phyloP scores from a whole-genome alignment of 2,888 invertebrate genomes.

The Leptinotarsa tumamoca region DNA sequence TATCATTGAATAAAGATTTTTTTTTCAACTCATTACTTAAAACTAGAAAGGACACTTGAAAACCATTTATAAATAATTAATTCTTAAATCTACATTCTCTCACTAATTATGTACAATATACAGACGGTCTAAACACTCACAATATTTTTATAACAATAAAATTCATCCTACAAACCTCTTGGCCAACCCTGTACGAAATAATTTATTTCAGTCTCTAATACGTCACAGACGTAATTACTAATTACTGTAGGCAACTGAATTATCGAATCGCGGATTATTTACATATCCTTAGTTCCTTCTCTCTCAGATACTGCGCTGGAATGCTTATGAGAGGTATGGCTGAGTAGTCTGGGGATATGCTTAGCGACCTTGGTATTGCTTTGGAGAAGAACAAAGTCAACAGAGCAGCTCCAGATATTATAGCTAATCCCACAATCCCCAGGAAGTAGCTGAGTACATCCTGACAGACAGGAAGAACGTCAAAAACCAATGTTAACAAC shows the following conservation, averaged over 20 bases:
- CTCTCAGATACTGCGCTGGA: constrained; percentile 55
- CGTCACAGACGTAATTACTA: constrained; percentile 47
- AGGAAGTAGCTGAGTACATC: constrained; percentile 55
- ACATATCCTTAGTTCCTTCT: constrained; percentile 48
- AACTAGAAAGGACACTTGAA: constrained; percentile 26
- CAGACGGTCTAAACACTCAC: background rate
- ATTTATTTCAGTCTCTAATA: constrained; percentile 56
- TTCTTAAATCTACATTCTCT: constrained; percentile 34
- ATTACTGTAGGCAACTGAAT: constrained; percentile 3
- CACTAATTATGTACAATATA: constrained; percentile 42
- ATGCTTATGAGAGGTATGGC: constrained; percentile 61
- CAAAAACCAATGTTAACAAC: constrained; percentile 51
- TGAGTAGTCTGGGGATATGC: constrained; percentile 57
- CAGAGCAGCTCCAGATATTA: constrained; percentile 58
- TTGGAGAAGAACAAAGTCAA: constrained; percentile 50
- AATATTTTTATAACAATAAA: background rate
- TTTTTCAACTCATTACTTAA: background rate
- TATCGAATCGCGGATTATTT: constrained; percentile 39
- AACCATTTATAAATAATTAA: constrained; percentile 42
- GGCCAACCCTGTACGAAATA: constrained; percentile 38
- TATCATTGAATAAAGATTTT: background rate
- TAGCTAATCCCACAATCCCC: constrained; percentile 57
- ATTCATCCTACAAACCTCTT: constrained; percentile 4
- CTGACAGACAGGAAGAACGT: constrained; percentile 54
- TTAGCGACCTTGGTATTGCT: constrained; percentile 50